Base-by-base conservation (phyloP, 2,113 vertebrate genomes). In the Chroicocephalus ridibundus region DNA sequence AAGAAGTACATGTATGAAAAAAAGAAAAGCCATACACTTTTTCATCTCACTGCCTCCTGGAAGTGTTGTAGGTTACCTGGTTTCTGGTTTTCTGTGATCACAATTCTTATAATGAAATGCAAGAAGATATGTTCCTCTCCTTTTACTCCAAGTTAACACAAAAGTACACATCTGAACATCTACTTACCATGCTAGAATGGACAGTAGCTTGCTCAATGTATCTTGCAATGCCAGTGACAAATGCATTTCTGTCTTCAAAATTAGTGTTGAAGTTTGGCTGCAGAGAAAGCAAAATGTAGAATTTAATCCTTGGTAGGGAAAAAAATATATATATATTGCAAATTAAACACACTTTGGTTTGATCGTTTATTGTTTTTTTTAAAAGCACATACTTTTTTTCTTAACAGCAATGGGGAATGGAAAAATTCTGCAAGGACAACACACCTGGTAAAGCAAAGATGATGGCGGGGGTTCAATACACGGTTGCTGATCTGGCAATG, bases 211-310 rank as follows among this genome's bases (percentile, higher is more conserved):
- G 99, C 88, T 99, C 99, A 24, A 99, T 99, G 97, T 99, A 99
- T 97, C 99, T 98, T 46, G 99, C 99, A 87, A 99, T 99, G 58
- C 99, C 99, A 1, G 99, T 99, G 96, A 99, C 99, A 93, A 99
- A 99, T 0, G 99, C 99, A 98, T 99, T 99, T 86, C 99, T 98
- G 97, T 99, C 99, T 97, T 99, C 99, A 91, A 99, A 99, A 98
- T 99, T 99, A 92, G 99, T 99, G 98, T 99, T 99, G 98, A 99
- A 99, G 96, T 99, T 99, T 32, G 99, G 99, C 99, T 99, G 96
- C 13, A 91, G 75, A 82, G 49, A 94, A 97, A 87, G 72, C 78
- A 60, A 65, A 89, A 81, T 13, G 11, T 1, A 22, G n/a, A 88
- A 75, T 62, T 81, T 75, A 55, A 26, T n/a, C 44, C n/a, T 58